phyloP scores from a whole-genome alignment of 2,113 vertebrate genomes.

The Eulacestoma nigropectus region DNA sequence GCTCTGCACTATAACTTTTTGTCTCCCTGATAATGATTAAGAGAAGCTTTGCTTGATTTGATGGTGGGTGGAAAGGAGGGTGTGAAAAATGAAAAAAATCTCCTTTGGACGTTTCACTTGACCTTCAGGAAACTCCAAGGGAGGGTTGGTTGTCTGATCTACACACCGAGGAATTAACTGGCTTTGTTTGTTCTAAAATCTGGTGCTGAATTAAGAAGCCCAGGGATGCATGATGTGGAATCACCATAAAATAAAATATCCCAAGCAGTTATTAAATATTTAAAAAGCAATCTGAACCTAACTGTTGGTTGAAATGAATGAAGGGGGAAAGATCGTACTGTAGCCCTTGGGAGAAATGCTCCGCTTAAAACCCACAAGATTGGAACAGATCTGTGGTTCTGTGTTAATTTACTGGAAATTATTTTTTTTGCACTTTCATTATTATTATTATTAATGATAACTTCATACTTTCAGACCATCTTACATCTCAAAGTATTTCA shows the following conservation, averaged over 20 bases:
- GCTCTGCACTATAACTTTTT: constrained; percentile 66
- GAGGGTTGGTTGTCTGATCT: not conserved
- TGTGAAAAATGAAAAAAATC: constrained; percentile 22
- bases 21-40: constrained; percentile 72
- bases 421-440: not conserved
- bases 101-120: constrained; percentile 6
- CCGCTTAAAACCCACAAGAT: not conserved
- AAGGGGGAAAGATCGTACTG: constrained; percentile 10
- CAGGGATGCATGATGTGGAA: constrained; percentile 34
- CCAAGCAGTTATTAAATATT: constrained; percentile 68
- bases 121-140: constrained; percentile 62
- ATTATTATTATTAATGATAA: constrained; percentile 28
- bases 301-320: constrained; percentile 53
- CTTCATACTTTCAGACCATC: not conserved
- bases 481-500: not conserved
- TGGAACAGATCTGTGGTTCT: not conserved
- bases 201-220: constrained; percentile 46
- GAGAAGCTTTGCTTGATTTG: constrained; percentile 59
- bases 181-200: constrained; percentile 55
- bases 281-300: constrained; percentile 56
- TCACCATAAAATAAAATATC: constrained; percentile 59
- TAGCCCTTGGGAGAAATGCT: not conserved
- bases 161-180: constrained; percentile 41
- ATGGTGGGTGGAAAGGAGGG: constrained; percentile 34
- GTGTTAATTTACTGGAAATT: constrained; percentile 9